A percentile compares a stretch with the other conserved stretches of the same genome.
Conservation (phyloP, 2,797 vertebrate species). For the Rachycentron canadum region DNA sequence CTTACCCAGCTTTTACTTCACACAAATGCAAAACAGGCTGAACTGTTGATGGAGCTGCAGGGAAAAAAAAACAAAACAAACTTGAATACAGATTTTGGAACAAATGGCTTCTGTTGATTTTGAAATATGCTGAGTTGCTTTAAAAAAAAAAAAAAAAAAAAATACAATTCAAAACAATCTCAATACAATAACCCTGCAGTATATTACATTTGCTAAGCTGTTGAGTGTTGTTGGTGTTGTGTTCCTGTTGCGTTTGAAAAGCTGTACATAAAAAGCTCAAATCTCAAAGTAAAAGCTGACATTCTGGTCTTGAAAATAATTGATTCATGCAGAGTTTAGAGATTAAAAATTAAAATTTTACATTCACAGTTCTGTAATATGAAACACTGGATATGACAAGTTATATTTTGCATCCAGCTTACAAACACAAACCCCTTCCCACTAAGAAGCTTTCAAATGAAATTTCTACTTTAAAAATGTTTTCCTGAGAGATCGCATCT, state of each 20-base stretch:
- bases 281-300: neutral
- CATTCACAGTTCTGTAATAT: neutral
- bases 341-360: neutral
- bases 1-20: neutral
- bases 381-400: neutral
- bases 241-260: neutral
- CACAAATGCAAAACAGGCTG: constrained; percentile 15
- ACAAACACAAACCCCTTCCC: neutral
- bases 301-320: neutral
- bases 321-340: neutral
- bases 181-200: neutral
- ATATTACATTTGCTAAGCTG: neutral
- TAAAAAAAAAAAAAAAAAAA: neutral
- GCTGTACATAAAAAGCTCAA: neutral
- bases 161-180: neutral
- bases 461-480: no score
- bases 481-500: neutral
- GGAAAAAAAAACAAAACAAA: constrained; percentile 5
- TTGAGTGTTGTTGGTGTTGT: neutral
- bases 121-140: neutral
- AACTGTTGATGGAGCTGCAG: constrained; percentile 8
- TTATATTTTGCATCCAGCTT: neutral
- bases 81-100: neutral
- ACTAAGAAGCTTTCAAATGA: neutral
- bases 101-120: neutral